Evolutionary conservation across 2,113 vertebrate genomes (phyloP).

Genomic region (Myrmophylax atrothorax): DNA sequence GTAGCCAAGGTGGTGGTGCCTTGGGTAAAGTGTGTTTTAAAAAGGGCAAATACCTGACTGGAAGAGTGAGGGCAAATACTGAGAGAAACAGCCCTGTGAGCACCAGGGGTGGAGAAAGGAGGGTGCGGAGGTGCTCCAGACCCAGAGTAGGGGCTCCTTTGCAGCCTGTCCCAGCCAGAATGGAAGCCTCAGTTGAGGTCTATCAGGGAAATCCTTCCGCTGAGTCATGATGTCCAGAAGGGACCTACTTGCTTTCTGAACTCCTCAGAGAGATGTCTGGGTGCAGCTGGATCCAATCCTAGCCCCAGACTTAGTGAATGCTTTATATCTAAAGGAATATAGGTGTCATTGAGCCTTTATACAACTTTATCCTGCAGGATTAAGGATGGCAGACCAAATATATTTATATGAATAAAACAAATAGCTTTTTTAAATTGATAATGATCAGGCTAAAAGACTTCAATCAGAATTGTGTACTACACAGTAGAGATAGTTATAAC

Average conservation of each 20-base stretch:
- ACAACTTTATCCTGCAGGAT: not conserved
- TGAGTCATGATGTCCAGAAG: not conserved
- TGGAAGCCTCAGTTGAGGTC: not conserved
- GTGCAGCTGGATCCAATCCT: not conserved
- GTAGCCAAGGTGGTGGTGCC: too few species aligned
- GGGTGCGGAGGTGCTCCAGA: not conserved
- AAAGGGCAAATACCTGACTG: not conserved
- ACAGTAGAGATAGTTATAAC: fast-evolving
- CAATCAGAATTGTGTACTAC: not conserved
- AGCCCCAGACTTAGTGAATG: not conserved
- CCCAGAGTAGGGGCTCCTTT: not conserved
- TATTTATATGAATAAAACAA: not conserved
- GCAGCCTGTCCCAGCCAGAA: not conserved
- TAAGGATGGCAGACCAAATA: not conserved
- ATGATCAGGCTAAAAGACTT: too few species aligned
- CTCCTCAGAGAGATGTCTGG: not conserved
- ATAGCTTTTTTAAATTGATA: not conserved
- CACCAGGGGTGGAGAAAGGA: not conserved
- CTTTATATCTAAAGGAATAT: not conserved
- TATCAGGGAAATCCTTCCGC: not conserved
- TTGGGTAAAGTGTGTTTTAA: not conserved
- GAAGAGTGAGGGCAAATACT: not conserved
- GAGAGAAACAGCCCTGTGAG: not conserved
- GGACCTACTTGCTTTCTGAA: not conserved
- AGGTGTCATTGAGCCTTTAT: not conserved